Evolutionary conservation across 53 echinoderm and acorn worm genomes (phyloP).

Genomic region (Pentamera pediparva): DNA sequence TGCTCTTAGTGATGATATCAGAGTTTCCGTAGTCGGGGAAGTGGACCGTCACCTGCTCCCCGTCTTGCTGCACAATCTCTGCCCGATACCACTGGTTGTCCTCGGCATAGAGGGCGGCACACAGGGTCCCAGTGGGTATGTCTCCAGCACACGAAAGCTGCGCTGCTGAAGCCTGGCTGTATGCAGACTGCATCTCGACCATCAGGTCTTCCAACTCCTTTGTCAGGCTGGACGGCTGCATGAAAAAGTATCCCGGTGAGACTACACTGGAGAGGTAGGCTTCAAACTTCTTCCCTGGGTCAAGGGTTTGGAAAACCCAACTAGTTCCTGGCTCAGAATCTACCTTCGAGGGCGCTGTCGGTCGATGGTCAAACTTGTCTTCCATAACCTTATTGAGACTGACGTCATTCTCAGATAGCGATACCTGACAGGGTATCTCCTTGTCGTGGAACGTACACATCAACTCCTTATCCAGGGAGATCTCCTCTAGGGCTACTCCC

Average conservation of each 20-base stretch:
- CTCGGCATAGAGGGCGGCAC: slow-evolving; percentile 59
- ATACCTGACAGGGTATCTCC: slow-evolving; percentile 49
- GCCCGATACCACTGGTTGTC: slow-evolving; percentile 90
- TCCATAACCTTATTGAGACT: slow-evolving; percentile 47
- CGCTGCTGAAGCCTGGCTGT: background rate
- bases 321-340: background rate
- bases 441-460: slow-evolving; percentile 50
- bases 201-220: slow-evolving; percentile 59
- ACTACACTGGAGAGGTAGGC: slow-evolving; percentile 22
- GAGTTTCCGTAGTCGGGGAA: slow-evolving; percentile 84
- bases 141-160: slow-evolving; percentile 4
- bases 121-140: slow-evolving; percentile 2
- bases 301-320: slow-evolving; percentile 6
- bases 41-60: slow-evolving; percentile 32
- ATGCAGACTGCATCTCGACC: slow-evolving; percentile 37
- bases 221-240: slow-evolving; percentile 42
- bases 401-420: slow-evolving; percentile 35
- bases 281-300: slow-evolving; percentile 23
- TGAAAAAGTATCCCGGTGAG: slow-evolving; percentile 43
- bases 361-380: slow-evolving; percentile 8
- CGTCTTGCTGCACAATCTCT: slow-evolving; percentile 28
- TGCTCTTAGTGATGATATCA: slow-evolving; percentile 35
- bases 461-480: slow-evolving; percentile 56
- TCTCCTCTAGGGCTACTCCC: slow-evolving; percentile 24
- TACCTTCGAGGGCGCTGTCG: background rate